These are phyloP conservation scores for Chelonoidis abingdonii DNA, from an alignment of 2,113 vertebrate species.

Conservation along the genomic window DNA sequence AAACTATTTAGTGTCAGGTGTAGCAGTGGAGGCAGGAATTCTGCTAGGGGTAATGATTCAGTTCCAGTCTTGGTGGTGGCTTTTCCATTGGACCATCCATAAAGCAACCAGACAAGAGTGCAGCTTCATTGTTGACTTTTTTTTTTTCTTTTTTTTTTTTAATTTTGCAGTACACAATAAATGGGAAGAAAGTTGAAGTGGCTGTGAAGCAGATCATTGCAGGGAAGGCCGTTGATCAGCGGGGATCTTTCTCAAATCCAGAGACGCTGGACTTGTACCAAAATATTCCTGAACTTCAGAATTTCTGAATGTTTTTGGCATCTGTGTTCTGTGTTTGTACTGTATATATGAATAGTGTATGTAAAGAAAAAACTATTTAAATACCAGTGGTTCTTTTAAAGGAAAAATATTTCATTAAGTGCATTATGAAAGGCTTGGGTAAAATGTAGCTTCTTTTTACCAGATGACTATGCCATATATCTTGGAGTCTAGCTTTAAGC, in stretches of 20 bases:
- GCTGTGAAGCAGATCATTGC: constrained; percentile 95
- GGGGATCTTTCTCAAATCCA: constrained; percentile 93
- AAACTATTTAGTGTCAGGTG: background rate
- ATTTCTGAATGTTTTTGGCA: constrained; percentile 81
- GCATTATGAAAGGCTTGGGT: constrained; percentile 45
- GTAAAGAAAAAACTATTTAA: constrained; percentile 60
- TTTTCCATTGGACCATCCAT: background rate
- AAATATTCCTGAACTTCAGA: constrained; percentile 92
- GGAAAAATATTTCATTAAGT: constrained; percentile 32
- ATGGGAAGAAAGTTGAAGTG: constrained; percentile 97
- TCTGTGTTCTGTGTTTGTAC: constrained; percentile 4
- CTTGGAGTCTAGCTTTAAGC: background rate
- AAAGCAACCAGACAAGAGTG: background rate
- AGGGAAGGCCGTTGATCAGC: constrained; percentile 87
- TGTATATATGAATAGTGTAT: constrained; percentile 49
- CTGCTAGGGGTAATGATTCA: background rate
- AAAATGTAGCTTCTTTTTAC: background rate
- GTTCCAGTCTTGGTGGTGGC: background rate
- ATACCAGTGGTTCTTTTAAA: constrained; percentile 36
- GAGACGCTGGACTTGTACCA: constrained; percentile 92
- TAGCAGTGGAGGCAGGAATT: background rate
- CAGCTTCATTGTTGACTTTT: background rate
- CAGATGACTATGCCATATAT: constrained; percentile 2
- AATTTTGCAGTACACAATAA: constrained; percentile 89
- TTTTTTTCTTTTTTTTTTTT: background rate